Conservation (phyloP, 2,113 vertebrate genomes). For the Petrocephalus microphthalmus region DNA sequence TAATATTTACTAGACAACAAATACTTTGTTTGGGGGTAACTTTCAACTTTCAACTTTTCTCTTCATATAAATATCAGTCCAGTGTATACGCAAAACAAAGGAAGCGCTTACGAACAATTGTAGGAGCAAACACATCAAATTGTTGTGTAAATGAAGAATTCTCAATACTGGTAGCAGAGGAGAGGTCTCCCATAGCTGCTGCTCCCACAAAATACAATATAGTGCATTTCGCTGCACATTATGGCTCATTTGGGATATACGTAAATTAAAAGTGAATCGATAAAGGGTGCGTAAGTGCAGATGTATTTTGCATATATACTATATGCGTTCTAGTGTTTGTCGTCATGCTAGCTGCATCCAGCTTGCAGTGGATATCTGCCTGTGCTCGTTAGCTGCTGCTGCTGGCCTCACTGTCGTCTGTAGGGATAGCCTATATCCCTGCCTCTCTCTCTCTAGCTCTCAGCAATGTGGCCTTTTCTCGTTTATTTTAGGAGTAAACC, state of each 20-base stretch:
- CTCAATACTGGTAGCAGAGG: conserved; percentile 21
- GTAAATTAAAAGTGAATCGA: background rate
- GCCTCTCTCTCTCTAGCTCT: conserved; percentile 7
- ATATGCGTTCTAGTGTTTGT: conserved; percentile 29
- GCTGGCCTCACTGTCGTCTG: conserved; percentile 45
- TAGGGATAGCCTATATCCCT: conserved; percentile 10
- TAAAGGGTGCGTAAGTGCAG: background rate
- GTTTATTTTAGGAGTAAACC: conserved; percentile 20
- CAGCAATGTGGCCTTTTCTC: conserved; percentile 19
- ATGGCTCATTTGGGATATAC: background rate
- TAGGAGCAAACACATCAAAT: conserved; percentile 24
- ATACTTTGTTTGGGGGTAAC: background rate
- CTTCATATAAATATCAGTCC: conserved; percentile 6
- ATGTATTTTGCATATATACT: conserved; percentile 7
- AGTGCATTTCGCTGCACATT: background rate
- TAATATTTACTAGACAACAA: background rate
- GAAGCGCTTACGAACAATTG: conserved; percentile 20
- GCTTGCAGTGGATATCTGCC: conserved; percentile 41
- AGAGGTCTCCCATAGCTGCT: conserved; percentile 25
- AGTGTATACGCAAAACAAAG: conserved; percentile 23
- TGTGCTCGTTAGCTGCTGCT: conserved; percentile 48
- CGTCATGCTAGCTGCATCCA: background rate
- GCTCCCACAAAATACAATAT: conserved; percentile 31
- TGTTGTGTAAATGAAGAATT: conserved; percentile 40
- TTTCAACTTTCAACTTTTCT: background rate